Base-by-base conservation (phyloP, 2,113 vertebrate species). In the Microcebus ravelobensis region DNA sequence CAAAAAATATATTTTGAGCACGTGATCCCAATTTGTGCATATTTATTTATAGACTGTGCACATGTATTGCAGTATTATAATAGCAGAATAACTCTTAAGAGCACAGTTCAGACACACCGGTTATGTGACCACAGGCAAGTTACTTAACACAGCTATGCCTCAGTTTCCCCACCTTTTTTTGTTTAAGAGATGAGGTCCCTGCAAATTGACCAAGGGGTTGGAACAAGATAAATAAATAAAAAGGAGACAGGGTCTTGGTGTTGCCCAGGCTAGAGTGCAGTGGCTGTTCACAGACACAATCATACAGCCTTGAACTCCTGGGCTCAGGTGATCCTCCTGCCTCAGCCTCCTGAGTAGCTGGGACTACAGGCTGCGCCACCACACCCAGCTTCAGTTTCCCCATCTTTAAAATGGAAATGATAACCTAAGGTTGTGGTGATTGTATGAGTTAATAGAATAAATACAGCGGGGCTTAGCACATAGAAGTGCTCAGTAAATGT, bases 331-430 rank as follows among this genome's bases (percentile, higher is more conserved):
- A 31, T 48, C 27, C 73, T 48, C 45, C 73, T 48, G 73, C 15
- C 42, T 31, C 45, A 48, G 73, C 73, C 45, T 76, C 42, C 14
- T 76, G 4, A 76, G 27, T 48, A 48, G 42, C 42, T 18, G 4
- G 4, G 8, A 76, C 42, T 48, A 67, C 31, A 31, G 12, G 12
- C 63, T 67, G 29, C 2, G 1, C 31, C 63, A 48, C 42, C 45
- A 29, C 29, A 4, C 27, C 39, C 42, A 17, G 42, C 15, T 31
- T 48, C 73, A 29, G 42, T 76, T 31, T 34, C 17, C 27, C 11
- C 10, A 31, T 83, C 74, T 92, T 88, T 92, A 92, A 90, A 92
- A 87, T 74, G 82, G 81, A 71, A 12, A 45, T 45, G 67, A 36
- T 86, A 85, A 39, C 29, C 45, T 29, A 80, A 42, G 9, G 21